Evolutionary conservation across 2,888 invertebrate species (phyloP).

Genomic region (Cybosia mesomella): DNA sequence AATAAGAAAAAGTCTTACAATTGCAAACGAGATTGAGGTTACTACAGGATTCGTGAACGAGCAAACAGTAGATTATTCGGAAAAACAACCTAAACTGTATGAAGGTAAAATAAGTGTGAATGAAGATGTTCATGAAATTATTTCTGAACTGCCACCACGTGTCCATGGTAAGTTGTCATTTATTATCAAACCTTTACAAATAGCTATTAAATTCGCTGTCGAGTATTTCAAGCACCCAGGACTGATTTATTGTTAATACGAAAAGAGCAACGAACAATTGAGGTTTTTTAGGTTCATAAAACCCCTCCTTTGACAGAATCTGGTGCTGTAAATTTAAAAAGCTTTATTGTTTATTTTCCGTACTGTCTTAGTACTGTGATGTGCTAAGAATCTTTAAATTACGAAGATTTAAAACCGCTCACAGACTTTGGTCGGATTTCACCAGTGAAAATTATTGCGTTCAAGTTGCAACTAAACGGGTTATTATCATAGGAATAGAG

Average conservation of each 20-base stretch:
- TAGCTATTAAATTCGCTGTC: background rate
- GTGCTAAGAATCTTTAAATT: background rate
- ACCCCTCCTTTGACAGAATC: too few relatives aligned
- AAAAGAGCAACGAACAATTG: background rate
- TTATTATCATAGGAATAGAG: too few relatives aligned
- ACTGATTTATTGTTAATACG: background rate
- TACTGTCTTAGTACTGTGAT: background rate
- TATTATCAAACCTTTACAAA: background rate
- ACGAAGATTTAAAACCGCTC: background rate
- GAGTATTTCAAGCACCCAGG: too few relatives aligned
- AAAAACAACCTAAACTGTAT: constrained; percentile 50
- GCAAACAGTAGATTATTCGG: constrained; percentile 61
- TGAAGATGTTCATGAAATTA: constrained; percentile 53
- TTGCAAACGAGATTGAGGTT: constrained; percentile 70
- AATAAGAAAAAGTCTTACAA: constrained; percentile 63
- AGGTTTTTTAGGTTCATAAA: background rate
- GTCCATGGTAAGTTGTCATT: constrained; percentile 67
- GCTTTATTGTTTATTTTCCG: too few relatives aligned
- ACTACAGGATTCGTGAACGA: constrained; percentile 72
- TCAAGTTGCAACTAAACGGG: background rate
- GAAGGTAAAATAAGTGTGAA: constrained; percentile 65
- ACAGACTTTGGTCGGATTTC: background rate
- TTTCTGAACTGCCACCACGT: constrained; percentile 71
- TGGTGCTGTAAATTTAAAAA: too few relatives aligned
- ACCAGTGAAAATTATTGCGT: background rate